Evolutionary conservation across 2,797 vertebrate species (phyloP).

Genomic region (Amazona ochrocephala): DNA sequence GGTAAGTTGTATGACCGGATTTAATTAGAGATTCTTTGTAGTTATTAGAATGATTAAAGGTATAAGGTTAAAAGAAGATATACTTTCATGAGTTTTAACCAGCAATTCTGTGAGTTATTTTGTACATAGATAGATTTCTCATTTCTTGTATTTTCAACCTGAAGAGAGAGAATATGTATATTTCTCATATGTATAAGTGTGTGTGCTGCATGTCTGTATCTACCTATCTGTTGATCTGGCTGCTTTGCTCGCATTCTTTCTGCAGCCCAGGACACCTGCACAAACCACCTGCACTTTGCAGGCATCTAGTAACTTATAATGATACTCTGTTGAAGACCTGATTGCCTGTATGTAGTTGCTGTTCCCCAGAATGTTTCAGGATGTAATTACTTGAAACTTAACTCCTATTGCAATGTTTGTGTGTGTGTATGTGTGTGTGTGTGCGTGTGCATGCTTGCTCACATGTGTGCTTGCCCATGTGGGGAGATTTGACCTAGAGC

Average conservation of each 20-base stretch:
- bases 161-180: neutral
- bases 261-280: neutral
- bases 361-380: neutral
- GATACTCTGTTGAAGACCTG: neutral
- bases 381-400: slow-evolving; percentile 7
- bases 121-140: neutral
- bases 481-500: neutral
- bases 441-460: rapidly evolving
- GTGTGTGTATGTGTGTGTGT: neutral
- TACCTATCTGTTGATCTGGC: neutral
- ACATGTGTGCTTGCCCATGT: rapidly evolving
- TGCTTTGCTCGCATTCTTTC: neutral
- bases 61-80: neutral
- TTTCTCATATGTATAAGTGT: neutral
- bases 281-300: neutral
- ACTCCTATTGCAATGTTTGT: neutral
- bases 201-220: neutral
- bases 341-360: neutral
- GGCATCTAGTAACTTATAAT: neutral
- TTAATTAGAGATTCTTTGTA: neutral
- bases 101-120: neutral
- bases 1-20: neutral
- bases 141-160: neutral
- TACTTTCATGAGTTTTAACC: neutral
- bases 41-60: neutral